Base-by-base conservation (phyloP, 2,888 invertebrate genomes). In the Drosophila aldrichi region DNA sequence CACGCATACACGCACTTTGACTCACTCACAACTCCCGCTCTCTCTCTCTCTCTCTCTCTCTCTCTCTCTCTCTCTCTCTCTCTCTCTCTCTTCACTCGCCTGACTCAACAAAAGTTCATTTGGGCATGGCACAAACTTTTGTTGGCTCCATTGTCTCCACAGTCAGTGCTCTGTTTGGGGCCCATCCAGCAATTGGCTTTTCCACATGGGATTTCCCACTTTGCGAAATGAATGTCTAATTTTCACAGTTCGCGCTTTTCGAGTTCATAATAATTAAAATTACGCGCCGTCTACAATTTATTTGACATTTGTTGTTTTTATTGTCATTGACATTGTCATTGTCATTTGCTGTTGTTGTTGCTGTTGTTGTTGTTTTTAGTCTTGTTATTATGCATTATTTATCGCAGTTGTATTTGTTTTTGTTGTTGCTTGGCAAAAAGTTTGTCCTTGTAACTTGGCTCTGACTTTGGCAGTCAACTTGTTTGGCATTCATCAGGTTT, bases 231-330 rank as follows among this genome's bases (percentile, higher is more conserved):
- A 87, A 83, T 87, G 75, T 81, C 76, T 83, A 87, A 87, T 84
- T 87, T 86, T 81, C 77, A 75, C 87, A 71, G 73, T 77, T 86
- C 56, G 62, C 55, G 54, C 64, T 55, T 59, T 55, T 63, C 57
- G 71, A 79, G 68, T 75, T 83, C 82, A 83, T 84, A 81, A 84
- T 87, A 83, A 87, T 84, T 84, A 84, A 84, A 87, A 81, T 83
- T 81, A 77, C 71, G 77, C 74, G 72, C 61, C 69, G 73, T 57
- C 80, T 75, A 80, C 80, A 77, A 74, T 70, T 82, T 75, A 75
- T 81, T 70, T 76, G 57, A 61, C 69, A 86, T 81, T 77, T 66
- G 60, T 80, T 58, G 70, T 65, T 69, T 48, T 70, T 70, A 52
- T 49, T 59, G 25, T 59, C 75, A 61, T 49, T 79, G 70, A 22